Evolutionary conservation across 2,113 vertebrate species (phyloP).

Genomic region (Rhinoptilus africanus): DNA sequence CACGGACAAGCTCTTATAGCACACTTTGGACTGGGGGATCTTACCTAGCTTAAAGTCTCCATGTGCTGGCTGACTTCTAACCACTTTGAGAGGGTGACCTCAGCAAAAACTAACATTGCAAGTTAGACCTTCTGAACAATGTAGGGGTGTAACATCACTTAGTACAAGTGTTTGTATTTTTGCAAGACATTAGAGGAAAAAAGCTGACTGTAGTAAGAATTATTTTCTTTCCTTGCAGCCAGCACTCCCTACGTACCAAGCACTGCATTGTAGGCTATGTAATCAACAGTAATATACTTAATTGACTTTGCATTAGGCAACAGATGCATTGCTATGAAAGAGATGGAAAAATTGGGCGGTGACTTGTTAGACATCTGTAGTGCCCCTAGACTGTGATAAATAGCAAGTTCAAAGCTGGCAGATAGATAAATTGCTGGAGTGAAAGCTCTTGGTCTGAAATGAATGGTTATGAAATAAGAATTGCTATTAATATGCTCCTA

Average conservation of each 20-base stretch:
- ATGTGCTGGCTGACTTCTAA: background rate
- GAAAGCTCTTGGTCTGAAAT: background rate
- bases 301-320: background rate
- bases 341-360: background rate
- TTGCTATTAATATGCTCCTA: conserved; percentile 2
- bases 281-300: background rate
- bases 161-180: background rate
- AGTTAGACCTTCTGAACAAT: background rate
- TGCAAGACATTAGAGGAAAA: background rate
- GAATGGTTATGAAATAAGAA: background rate
- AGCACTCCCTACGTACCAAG: background rate
- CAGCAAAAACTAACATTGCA: background rate
- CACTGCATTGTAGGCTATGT: background rate
- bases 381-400: background rate
- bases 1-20: fast-evolving
- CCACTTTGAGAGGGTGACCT: background rate
- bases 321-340: background rate
- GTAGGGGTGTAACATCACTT: background rate
- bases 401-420: background rate
- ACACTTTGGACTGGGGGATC: background rate
- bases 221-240: background rate
- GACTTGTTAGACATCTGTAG: background rate
- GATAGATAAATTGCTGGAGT: background rate
- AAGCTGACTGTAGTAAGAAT: background rate
- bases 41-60: background rate